Evolutionary conservation across 2,888 invertebrate species (phyloP).

Genomic region (Drosophila pseudotalamancana): DNA sequence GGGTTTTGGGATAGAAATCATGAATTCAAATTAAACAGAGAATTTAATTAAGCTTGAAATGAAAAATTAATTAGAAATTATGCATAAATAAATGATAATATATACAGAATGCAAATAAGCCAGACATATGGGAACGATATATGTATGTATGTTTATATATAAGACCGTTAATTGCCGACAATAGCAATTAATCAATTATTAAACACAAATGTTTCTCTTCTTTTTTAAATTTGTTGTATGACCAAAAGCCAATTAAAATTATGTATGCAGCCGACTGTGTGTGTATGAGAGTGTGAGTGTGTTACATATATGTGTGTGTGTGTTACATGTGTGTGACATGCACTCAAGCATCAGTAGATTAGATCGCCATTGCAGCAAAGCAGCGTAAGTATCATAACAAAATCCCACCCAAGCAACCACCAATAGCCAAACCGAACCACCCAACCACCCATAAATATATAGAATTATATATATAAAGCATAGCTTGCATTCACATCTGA

Average conservation of each 20-base stretch:
- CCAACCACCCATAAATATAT: neutral
- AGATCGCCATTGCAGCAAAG: slow-evolving; percentile 23
- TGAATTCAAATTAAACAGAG: slow-evolving; percentile 49
- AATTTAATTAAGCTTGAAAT: slow-evolving; percentile 21
- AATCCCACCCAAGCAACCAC: slow-evolving; percentile 12
- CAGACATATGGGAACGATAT: slow-evolving; percentile 18
- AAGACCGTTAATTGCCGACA: slow-evolving; percentile 27
- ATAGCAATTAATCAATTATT: slow-evolving; percentile 67
- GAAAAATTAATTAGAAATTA: slow-evolving; percentile 26
- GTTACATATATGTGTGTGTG: slow-evolving; percentile 28
- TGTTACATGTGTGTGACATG: slow-evolving; percentile 38
- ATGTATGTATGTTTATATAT: slow-evolving; percentile 14
- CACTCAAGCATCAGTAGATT: slow-evolving; percentile 45
- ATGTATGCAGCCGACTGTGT: slow-evolving; percentile 50
- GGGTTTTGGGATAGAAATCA: slow-evolving; percentile 25
- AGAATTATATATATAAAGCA: neutral
- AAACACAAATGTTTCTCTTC: slow-evolving; percentile 35
- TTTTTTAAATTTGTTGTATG: slow-evolving; percentile 40
- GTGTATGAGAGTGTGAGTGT: slow-evolving; percentile 20
- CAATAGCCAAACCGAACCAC: neutral
- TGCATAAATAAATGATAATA: slow-evolving; percentile 23
- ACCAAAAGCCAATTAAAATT: slow-evolving; percentile 69
- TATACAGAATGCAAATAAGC: slow-evolving; percentile 37
- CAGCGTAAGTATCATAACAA: slow-evolving; percentile 6
- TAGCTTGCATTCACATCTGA: too few relatives aligned